Percentiles rank a stretch among this genome's conserved stretches.
phyloP scores from a whole-genome alignment of 2,113 vertebrate species.

The Macquaria australasica region DNA sequence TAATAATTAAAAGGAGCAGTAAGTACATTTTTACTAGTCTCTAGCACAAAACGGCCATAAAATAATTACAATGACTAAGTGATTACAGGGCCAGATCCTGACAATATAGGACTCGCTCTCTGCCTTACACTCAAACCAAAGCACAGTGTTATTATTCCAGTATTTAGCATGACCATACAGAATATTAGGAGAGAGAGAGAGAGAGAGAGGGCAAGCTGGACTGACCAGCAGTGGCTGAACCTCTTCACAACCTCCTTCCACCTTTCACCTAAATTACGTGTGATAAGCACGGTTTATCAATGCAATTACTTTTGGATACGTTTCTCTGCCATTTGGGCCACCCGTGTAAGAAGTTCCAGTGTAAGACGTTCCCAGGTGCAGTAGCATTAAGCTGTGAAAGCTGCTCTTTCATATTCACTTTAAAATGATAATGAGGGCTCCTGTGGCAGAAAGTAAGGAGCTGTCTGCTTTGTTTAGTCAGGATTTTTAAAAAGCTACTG shows the following conservation, averaged over 20 bases:
- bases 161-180: not conserved
- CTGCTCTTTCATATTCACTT: constrained; percentile 21
- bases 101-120: not conserved
- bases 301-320: not conserved
- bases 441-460: constrained; percentile 3
- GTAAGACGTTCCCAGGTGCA: constrained; percentile 1
- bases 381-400: not conserved
- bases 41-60: not conserved
- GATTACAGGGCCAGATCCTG: not conserved
- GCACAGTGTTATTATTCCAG: not conserved
- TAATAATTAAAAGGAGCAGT: not conserved
- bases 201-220: not conserved
- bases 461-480: constrained; percentile 22
- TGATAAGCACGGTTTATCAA: not conserved
- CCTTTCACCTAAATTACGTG: not conserved
- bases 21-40: not conserved
- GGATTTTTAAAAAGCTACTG: not conserved
- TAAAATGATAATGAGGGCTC: constrained; percentile 24
- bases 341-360: not conserved
- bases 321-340: not conserved
- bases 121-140: not conserved
- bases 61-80: not conserved
- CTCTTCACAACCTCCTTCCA: not conserved
- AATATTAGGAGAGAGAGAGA: not conserved
- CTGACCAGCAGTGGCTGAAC: not conserved